Percentiles rank a stretch among this genome's conserved stretches.
Conservation (phyloP, 2,888 invertebrate genomes). For the Cryptocephalus primarius region DNA sequence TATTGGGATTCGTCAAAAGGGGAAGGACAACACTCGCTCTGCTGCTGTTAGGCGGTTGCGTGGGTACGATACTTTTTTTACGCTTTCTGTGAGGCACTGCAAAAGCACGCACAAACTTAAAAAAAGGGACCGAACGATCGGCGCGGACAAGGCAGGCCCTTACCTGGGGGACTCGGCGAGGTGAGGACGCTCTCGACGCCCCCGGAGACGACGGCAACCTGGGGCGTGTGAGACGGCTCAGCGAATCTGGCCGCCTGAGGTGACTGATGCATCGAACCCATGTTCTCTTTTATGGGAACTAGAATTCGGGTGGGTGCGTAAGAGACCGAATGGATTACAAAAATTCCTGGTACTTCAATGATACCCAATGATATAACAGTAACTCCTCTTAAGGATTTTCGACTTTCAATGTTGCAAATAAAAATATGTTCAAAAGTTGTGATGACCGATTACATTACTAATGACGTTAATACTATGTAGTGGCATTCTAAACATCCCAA, state of each 20-base stretch:
- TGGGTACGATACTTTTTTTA: slow-evolving; percentile 36
- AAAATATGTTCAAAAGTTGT: too few species aligned
- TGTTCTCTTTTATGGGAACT: slow-evolving; percentile 14
- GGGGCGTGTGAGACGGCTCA: slow-evolving; percentile 25
- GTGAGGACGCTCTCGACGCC: slow-evolving; percentile 36
- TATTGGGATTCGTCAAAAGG: slow-evolving; percentile 45
- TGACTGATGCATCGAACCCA: slow-evolving; percentile 15
- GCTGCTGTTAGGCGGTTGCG: slow-evolving; percentile 53
- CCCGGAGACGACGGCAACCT: slow-evolving; percentile 33
- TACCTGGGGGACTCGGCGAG: slow-evolving; percentile 53
- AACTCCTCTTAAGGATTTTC: too few species aligned
- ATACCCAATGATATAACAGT: too few species aligned
- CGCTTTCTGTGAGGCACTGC: slow-evolving; percentile 36
- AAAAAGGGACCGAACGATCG: background rate
- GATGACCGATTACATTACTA: too few species aligned
- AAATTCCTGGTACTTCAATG: too few species aligned
- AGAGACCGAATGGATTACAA: background rate
- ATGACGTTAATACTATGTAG: too few species aligned
- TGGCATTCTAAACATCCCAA: too few species aligned
- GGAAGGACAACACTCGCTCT: slow-evolving; percentile 71
- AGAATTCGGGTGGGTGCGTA: background rate
- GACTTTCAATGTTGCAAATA: too few species aligned
- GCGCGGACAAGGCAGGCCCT: slow-evolving; percentile 7
- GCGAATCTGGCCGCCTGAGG: slow-evolving; percentile 15
- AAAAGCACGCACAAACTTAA: slow-evolving; percentile 6